Percentiles rank a stretch among this genome's conserved stretches.
These are phyloP conservation scores for Microplitis deprimator DNA, from an alignment of 2,888 invertebrate species.

Conservation along the genomic window DNA sequence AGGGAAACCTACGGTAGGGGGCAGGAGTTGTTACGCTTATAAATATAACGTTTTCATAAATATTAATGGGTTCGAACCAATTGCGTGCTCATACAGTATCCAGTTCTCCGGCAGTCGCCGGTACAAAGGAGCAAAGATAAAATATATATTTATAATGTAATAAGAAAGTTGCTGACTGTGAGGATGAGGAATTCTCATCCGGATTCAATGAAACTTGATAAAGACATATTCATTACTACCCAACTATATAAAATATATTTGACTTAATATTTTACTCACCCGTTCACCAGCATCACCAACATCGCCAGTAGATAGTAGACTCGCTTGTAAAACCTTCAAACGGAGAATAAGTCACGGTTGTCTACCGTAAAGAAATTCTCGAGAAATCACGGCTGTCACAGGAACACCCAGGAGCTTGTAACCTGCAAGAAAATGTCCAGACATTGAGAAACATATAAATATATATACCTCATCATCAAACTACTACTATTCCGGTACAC, in stretches of 20 bases:
- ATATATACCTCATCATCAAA: background rate
- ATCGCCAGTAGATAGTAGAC: background rate
- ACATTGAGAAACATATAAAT: background rate
- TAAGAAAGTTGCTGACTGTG: background rate
- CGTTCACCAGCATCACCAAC: background rate
- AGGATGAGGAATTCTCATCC: constrained; percentile 2
- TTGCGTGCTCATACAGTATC: constrained; percentile 39
- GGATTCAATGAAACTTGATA: constrained; percentile 27
- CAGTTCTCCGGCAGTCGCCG: background rate
- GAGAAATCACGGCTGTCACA: constrained; percentile 21
- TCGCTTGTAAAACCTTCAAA: constrained; percentile 2
- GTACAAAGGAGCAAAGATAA: background rate
- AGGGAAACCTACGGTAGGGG: constrained; percentile 28
- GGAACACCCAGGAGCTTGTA: constrained; percentile 32
- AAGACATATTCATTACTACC: constrained; percentile 32
- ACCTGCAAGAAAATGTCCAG: constrained; percentile 1
- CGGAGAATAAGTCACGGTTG: constrained; percentile 16
- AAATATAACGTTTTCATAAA: constrained; percentile 67
- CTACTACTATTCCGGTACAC: background rate
- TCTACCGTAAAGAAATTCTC: constrained; percentile 9
- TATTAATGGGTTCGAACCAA: constrained; percentile 59
- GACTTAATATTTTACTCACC: background rate
- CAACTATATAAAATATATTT: background rate
- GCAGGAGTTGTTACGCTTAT: constrained; percentile 58
- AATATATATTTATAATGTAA: background rate